Evolutionary conservation across 2,113 vertebrate genomes (phyloP).

Genomic region (Phaethornis superciliosus): DNA sequence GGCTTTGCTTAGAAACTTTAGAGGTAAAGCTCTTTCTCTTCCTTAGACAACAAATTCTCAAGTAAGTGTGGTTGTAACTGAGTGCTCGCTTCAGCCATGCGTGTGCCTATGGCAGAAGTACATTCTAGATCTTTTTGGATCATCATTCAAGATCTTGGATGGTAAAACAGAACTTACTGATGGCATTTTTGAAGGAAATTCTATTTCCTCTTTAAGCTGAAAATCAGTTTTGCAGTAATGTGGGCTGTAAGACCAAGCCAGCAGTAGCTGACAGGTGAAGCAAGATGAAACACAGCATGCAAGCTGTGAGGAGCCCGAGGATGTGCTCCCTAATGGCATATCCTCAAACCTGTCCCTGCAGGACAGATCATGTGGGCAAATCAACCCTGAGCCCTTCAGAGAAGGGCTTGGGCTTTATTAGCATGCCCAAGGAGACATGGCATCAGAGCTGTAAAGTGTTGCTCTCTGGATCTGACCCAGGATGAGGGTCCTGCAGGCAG

Average conservation of each 20-base stretch:
- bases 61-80: not conserved
- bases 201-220: not conserved
- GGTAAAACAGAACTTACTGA: not conserved
- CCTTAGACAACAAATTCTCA: not conserved
- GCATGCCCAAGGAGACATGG: fast-evolving
- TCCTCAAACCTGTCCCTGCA: not conserved
- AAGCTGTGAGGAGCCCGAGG: not conserved
- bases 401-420: not conserved
- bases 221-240: not conserved
- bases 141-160: not conserved
- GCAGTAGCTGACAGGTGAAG: not conserved
- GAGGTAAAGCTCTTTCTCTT: not conserved
- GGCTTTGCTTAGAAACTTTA: not conserved
- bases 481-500: not conserved
- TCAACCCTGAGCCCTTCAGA: not conserved
- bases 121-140: too few species aligned
- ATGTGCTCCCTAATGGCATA: not conserved
- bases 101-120: not conserved
- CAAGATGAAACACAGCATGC: fast-evolving
- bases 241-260: not conserved
- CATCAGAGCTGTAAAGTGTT: not conserved
- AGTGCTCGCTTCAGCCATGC: not conserved
- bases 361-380: not conserved
- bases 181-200: not conserved
- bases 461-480: not conserved